These are phyloP conservation scores for Heteromormyrus szaboi DNA, from an alignment of 2,797 vertebrate genomes.

Conservation along the genomic window DNA sequence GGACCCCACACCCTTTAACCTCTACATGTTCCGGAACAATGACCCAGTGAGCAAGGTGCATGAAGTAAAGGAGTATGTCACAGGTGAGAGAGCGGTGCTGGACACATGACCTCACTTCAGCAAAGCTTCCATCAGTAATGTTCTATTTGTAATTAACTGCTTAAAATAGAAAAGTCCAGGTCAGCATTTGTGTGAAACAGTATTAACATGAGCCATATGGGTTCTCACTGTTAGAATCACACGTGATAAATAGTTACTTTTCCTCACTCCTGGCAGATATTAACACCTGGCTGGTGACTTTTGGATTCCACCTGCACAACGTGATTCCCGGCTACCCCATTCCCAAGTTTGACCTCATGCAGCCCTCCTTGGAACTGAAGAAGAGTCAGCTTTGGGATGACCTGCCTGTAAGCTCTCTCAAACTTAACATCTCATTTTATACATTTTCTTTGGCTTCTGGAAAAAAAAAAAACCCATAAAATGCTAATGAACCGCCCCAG, in stretches of 20 bases:
- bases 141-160: neutral
- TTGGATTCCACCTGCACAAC: constrained; percentile 97
- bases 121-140: neutral
- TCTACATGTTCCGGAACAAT: constrained; percentile 97
- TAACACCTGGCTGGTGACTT: constrained; percentile 98
- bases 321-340: constrained; percentile 95
- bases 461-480: neutral
- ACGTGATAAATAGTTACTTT: constrained; percentile 18
- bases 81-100: constrained; percentile 68
- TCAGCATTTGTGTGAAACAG: neutral
- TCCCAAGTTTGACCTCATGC: constrained; percentile 88
- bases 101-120: neutral
- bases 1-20: constrained; percentile 90
- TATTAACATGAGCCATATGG: neutral
- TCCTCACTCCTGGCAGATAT: constrained; percentile 66
- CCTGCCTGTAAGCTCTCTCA: constrained; percentile 67
- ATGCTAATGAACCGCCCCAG: neutral
- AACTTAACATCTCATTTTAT: neutral
- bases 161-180: neutral
- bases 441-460: neutral
- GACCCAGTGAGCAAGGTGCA: constrained; percentile 96
- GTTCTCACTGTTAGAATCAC: neutral
- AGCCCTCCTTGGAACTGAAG: constrained; percentile 89
- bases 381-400: constrained; percentile 98
- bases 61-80: constrained; percentile 94